Evolutionary conservation across 2,888 invertebrate genomes (phyloP), one percentile per base, ranked within the genome.

Genomic region (Cyclophora punctaria): DNA sequence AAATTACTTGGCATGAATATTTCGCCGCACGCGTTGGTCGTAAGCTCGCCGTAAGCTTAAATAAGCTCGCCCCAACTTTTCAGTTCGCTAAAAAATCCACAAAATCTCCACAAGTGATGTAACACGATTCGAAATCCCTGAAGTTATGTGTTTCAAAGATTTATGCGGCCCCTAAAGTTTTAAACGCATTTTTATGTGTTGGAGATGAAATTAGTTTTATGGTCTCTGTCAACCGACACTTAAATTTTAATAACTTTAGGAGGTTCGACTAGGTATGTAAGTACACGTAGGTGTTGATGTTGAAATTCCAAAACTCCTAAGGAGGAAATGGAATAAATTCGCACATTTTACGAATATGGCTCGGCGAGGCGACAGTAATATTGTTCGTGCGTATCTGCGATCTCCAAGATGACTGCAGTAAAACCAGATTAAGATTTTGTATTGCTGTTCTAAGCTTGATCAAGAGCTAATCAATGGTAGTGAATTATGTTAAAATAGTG

Each of bases 81-180:
- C 37, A 5, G 37, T 37, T 37, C 37, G 46, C 35, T 46, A 37
- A 49, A 40, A 43, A 51, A 45, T 48, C 20, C 49, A 47, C 47
- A 34, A 49, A 55, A 45, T 51, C 45, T 46, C 45, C 49, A 41
- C 34, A 34, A 48, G 37, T 41, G 46, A 49, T 55, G 20, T 52
- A 58, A 51, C 53, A 51, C 49, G 54, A 56, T 57, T 55, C 49
- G 56, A 55, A 53, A 48, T 60, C 58, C 42, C 45, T 48, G 54
- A 62, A 67, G 67, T 67, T 65, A 68, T 66, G 60, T 58, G 52
- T 46, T 49, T 59, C 57, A 48, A 63, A 70, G 69, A 70, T 61
- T 70, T 69, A 59, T 58, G 50, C 20, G 50, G 45, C 48, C 46
- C 54, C 53, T 51, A 51, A 57, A 59, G 52, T 57, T 68, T 66